These are phyloP conservation scores for Camponotus fellah DNA, from an alignment of 2,888 invertebrate genomes.

Conservation along the genomic window DNA sequence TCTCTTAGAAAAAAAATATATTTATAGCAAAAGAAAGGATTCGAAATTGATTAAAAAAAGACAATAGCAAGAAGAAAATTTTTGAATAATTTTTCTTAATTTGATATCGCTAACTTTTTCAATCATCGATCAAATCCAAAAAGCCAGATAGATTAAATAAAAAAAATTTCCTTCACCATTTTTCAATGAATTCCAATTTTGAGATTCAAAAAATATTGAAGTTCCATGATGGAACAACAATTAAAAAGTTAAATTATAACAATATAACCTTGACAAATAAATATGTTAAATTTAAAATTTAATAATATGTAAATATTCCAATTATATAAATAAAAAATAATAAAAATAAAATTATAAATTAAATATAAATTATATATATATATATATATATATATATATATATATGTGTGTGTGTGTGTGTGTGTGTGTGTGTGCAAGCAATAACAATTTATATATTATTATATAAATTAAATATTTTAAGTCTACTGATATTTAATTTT, in stretches of 20 bases:
- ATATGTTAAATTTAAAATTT: not conserved
- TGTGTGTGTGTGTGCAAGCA: not conserved
- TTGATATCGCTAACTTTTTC: not conserved
- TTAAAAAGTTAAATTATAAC: not conserved
- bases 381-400: too few species aligned
- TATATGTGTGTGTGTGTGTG: too few species aligned
- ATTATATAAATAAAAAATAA: not conserved
- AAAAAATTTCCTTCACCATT: not conserved
- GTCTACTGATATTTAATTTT: not conserved
- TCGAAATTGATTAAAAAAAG: constrained; percentile 13
- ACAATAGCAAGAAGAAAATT: not conserved
- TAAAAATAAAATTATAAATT: too few species aligned
- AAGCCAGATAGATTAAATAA: not conserved
- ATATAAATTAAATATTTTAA: not conserved
- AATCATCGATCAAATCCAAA: not conserved
- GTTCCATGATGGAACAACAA: not conserved
- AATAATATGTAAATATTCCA: not conserved
- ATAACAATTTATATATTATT: not conserved
- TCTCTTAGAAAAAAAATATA: constrained; percentile 7
- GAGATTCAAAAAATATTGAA: not conserved
- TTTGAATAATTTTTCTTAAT: constrained; percentile 54
- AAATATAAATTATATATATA: too few species aligned
- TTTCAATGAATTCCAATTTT: not conserved
- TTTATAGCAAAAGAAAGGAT: constrained; percentile 15
- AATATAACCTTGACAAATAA: not conserved